Evolutionary conservation across 2,113 vertebrate species (phyloP).

Genomic region (Tupaia tana): DNA sequence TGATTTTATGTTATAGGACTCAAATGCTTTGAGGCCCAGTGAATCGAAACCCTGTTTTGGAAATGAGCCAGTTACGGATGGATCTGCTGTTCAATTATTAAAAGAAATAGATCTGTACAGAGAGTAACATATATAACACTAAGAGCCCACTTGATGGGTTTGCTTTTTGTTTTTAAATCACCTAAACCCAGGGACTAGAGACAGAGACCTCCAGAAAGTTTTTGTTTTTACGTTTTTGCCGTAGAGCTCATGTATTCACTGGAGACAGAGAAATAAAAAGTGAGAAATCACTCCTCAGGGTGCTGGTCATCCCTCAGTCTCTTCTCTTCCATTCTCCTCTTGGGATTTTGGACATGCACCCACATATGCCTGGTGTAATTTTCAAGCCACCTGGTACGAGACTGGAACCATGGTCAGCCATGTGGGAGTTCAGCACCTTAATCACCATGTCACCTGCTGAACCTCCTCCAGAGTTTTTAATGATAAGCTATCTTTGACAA

Average conservation of each 20-base stretch:
- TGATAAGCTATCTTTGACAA: background rate
- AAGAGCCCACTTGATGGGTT: background rate
- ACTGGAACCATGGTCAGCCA: too few species aligned
- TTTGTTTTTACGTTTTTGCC: too few species aligned
- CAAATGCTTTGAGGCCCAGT: background rate
- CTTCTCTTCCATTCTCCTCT: too few species aligned
- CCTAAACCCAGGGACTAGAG: background rate
- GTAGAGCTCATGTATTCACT: too few species aligned
- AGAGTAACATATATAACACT: background rate
- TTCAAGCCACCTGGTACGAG: too few species aligned
- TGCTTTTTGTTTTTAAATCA: background rate
- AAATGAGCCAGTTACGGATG: constrained; percentile 63
- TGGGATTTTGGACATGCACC: too few species aligned
- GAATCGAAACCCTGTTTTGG: background rate
- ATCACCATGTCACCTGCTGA: too few species aligned
- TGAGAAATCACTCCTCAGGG: too few species aligned
- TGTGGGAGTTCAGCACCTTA: too few species aligned
- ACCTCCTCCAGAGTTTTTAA: background rate
- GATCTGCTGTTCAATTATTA: constrained; percentile 54
- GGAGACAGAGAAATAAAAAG: background rate
- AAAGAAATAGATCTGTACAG: constrained; percentile 67
- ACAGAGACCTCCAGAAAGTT: too few species aligned
- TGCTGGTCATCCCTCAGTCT: too few species aligned
- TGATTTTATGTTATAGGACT: constrained; percentile 72
- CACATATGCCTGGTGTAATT: too few species aligned